Evolutionary conservation across 2,888 invertebrate genomes (phyloP).

Genomic region (Calameuta filiformis): DNA sequence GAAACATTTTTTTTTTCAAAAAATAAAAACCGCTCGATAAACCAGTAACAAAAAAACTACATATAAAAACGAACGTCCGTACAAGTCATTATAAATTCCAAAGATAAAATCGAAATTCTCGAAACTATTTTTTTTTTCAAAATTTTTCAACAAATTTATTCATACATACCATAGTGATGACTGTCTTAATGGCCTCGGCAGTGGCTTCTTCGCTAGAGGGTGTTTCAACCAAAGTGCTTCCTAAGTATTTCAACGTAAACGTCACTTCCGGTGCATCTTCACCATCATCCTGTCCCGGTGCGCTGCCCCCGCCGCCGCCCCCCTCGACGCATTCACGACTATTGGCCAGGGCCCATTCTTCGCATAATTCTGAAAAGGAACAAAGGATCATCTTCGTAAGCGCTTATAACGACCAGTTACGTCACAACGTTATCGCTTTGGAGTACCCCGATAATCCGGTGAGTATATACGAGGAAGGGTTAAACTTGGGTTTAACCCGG

Average conservation of each 20-base stretch:
- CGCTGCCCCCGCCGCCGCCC: conserved; percentile 62
- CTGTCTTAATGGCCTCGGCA: conserved; percentile 84
- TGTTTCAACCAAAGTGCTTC: conserved; percentile 81
- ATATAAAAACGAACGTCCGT: background rate
- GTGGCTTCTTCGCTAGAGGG: conserved; percentile 81
- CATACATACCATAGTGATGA: conserved; percentile 71
- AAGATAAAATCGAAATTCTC: background rate
- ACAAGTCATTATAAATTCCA: background rate
- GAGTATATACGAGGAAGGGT: background rate
- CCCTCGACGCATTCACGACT: conserved; percentile 70
- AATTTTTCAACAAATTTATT: background rate
- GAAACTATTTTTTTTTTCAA: background rate
- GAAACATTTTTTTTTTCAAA: background rate
- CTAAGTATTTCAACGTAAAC: conserved; percentile 80
- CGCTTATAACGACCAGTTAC: background rate
- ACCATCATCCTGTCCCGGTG: conserved; percentile 56
- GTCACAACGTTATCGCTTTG: background rate
- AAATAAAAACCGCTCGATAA: background rate
- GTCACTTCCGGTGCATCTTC: conserved; percentile 66
- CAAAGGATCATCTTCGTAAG: conserved; percentile 2
- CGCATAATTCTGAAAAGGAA: conserved; percentile 72
- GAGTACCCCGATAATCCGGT: background rate
- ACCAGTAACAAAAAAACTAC: background rate
- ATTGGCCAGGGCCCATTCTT: conserved; percentile 76
- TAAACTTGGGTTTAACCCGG: background rate